These are phyloP conservation scores for Frankliniella intonsa DNA, from an alignment of 2,888 invertebrate species.

Conservation along the genomic window DNA sequence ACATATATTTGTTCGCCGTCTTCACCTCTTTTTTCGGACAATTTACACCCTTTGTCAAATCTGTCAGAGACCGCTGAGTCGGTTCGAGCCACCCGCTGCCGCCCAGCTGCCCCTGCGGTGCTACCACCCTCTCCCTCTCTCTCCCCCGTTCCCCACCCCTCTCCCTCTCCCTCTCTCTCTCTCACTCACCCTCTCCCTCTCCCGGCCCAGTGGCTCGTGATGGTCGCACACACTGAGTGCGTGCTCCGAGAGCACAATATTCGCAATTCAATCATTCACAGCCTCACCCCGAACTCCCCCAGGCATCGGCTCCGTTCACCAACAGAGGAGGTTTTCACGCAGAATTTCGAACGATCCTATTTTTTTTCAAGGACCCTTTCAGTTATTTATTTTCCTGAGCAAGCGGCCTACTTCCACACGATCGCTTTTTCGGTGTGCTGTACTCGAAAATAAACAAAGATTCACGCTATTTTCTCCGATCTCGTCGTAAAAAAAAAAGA, in stretches of 20 bases:
- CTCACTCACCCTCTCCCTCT: not conserved
- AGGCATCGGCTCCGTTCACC: not conserved
- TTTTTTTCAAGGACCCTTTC: not conserved
- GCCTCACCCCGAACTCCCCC: not conserved
- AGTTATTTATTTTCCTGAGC: not conserved
- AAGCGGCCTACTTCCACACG: no score
- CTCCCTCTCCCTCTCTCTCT: not conserved
- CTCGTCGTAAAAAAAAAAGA: no score
- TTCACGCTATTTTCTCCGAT: no score
- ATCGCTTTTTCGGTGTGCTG: no score
- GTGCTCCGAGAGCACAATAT: not conserved
- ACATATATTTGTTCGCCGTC: no score
- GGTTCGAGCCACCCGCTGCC: no score
- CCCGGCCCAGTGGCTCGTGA: not conserved
- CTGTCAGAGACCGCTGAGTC: no score
- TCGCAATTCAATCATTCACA: slow-evolving; percentile 8
- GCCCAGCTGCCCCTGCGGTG: not conserved
- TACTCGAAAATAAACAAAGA: no score
- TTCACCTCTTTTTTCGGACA: no score
- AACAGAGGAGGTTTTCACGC: not conserved
- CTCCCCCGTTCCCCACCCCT: no score
- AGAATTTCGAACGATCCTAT: not conserved
- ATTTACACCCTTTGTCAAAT: no score
- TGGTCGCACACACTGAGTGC: not conserved
- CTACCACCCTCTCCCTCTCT: not conserved